These are phyloP conservation scores for Meiosimyza decipiens DNA, from an alignment of 2,888 invertebrate genomes.

Conservation along the genomic window DNA sequence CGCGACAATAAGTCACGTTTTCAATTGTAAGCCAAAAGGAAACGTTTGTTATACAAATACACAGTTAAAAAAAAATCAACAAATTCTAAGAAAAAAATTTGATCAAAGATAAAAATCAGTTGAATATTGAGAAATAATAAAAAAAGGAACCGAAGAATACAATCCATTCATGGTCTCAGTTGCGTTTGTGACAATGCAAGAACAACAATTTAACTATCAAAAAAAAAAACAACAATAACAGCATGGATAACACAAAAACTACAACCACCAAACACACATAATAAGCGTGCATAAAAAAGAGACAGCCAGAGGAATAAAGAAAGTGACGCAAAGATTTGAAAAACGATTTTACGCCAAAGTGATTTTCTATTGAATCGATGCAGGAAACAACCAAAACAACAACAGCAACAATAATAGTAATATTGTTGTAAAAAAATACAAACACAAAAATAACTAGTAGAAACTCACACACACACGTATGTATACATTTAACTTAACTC, in stretches of 20 bases:
- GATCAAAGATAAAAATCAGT: no score
- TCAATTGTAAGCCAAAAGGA: constrained; percentile 40
- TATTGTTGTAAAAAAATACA: not conserved
- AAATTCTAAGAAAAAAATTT: not conserved
- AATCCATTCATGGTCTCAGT: constrained; percentile 3
- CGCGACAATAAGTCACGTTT: constrained; percentile 44
- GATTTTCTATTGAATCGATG: constrained; percentile 24
- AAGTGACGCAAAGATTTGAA: not conserved
- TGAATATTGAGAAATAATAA: no score
- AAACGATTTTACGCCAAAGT: constrained; percentile 31
- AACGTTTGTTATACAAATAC: constrained; percentile 12
- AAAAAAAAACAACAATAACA: constrained; percentile 11
- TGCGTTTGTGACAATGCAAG: constrained; percentile 26
- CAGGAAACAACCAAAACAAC: not conserved
- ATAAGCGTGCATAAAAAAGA: not conserved
- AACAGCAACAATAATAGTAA: constrained; percentile 4
- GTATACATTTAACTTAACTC: not conserved
- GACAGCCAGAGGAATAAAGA: not conserved
- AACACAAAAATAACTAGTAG: not conserved
- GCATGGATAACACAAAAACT: not conserved
- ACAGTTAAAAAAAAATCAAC: not conserved
- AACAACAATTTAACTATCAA: not conserved
- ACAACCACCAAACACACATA: not conserved
- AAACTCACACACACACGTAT: not conserved
- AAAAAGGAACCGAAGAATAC: no score